phyloP scores from a whole-genome alignment of 2,888 invertebrate genomes.

The Nephrotoma guestfalica region DNA sequence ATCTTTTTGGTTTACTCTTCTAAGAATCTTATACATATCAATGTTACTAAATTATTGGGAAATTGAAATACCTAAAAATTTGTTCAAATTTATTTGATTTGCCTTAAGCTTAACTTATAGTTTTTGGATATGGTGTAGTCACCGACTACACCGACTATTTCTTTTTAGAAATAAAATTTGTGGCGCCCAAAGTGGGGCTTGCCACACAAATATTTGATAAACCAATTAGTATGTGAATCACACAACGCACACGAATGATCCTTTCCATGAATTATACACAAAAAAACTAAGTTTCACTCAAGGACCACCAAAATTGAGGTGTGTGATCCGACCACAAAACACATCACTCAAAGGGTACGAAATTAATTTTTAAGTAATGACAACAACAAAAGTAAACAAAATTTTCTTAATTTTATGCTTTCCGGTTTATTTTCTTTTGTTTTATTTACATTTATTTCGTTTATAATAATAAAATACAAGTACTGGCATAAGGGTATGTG shows the following conservation, averaged over 20 bases:
- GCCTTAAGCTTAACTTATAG: background rate
- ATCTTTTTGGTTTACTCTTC: background rate
- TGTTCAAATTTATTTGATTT: background rate
- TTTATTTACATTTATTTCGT: background rate
- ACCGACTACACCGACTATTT: background rate
- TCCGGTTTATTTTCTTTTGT: background rate
- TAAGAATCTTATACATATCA: background rate
- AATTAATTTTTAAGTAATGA: background rate
- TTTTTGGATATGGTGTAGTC: background rate
- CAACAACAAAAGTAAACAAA: background rate
- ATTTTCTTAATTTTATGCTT: background rate
- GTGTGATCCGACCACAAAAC: background rate
- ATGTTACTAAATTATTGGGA: background rate
- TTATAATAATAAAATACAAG: no score
- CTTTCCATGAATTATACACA: background rate
- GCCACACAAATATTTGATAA: background rate
- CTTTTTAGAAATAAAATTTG: background rate
- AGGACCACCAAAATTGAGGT: background rate
- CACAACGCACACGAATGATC: background rate
- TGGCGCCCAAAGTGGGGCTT: background rate
- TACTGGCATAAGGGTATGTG: background rate
- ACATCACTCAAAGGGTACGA: background rate
- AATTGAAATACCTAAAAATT: background rate
- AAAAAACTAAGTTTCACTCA: background rate
- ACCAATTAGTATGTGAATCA: background rate